These are phyloP conservation scores for Microchirus variegatus DNA, from an alignment of 2,797 vertebrate species.

Conservation along the genomic window DNA sequence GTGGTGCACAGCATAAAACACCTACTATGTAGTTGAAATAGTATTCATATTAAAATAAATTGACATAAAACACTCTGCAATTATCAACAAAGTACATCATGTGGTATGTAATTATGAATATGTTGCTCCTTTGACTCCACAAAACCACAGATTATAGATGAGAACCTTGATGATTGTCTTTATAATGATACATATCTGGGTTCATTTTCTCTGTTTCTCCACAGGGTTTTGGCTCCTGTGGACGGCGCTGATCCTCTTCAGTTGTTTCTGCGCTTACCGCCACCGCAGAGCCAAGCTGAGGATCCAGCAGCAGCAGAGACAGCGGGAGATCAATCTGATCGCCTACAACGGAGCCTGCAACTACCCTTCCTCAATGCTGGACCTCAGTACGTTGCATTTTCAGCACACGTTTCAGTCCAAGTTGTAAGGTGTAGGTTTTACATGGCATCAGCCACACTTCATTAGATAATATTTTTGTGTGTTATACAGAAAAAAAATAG, in stretches of 20 bases:
- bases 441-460: too few species aligned
- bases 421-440: neutral
- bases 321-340: conserved; percentile 94
- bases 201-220: conserved; percentile 31
- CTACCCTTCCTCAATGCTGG: conserved; percentile 85
- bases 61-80: too few species aligned
- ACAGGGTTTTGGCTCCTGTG: conserved; percentile 96
- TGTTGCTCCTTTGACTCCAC: too few species aligned
- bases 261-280: conserved; percentile 93
- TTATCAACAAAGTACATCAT: too few species aligned
- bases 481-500: too few species aligned
- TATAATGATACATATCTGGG: neutral
- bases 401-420: neutral
- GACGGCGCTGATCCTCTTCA: conserved; percentile 92
- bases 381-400: conserved; percentile 84
- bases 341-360: conserved; percentile 92
- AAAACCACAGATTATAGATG: neutral
- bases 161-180: neutral
- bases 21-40: too few species aligned
- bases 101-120: too few species aligned
- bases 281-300: conserved; percentile 92
- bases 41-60: too few species aligned
- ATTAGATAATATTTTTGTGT: too few species aligned
- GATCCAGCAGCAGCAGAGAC: conserved; percentile 93
- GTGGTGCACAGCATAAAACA: too few species aligned